A percentile compares a stretch with the other conserved stretches of the same genome.
Conservation (phyloP, 2,113 vertebrate genomes). For the Saiga tatarica region DNA sequence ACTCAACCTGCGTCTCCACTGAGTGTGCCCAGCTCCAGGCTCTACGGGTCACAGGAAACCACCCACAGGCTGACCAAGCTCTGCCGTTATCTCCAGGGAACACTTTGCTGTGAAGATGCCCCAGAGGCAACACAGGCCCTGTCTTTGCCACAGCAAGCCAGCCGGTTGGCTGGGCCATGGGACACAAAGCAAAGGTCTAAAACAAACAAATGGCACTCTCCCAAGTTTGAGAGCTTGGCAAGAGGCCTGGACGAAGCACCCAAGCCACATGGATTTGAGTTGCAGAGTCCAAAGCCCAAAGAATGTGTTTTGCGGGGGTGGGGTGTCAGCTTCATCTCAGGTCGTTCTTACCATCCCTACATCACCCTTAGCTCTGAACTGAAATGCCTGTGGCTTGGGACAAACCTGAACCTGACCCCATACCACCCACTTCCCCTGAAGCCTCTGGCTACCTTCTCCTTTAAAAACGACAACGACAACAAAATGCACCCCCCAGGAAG, state of each 20-base stretch:
- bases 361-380: background rate
- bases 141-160: background rate
- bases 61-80: background rate
- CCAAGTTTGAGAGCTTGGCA: background rate
- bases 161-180: background rate
- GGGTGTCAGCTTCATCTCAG: background rate
- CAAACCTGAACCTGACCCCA: constrained; percentile 73
- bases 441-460: constrained; percentile 47
- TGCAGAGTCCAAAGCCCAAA: background rate
- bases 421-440: background rate
- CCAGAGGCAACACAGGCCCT: background rate
- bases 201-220: background rate
- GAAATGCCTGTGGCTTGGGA: background rate
- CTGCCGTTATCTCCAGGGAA: background rate
- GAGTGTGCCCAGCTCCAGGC: background rate
- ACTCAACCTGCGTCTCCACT: background rate
- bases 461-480: background rate
- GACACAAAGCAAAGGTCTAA: background rate
- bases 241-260: background rate
- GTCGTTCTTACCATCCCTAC: background rate
- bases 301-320: rapidly evolving
- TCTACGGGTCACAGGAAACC: background rate
- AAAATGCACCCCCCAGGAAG: background rate
- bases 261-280: background rate
- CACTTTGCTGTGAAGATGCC: background rate